Percentiles rank a stretch among this genome's conserved stretches.
Evolutionary conservation across 1,140 invertebrate species (phyloP).

Genomic region (Hylyphantes graminicola): DNA sequence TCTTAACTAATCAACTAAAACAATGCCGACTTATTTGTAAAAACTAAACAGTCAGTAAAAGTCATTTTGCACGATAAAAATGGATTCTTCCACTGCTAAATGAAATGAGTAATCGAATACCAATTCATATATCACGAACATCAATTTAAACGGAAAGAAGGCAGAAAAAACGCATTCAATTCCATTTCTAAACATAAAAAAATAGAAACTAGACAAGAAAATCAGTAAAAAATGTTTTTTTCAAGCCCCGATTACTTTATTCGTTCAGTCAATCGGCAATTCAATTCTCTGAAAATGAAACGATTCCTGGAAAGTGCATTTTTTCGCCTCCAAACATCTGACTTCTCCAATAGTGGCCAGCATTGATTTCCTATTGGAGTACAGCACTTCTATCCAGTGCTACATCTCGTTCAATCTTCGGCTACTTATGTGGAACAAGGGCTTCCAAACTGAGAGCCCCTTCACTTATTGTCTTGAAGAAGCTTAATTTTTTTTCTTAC

Average conservation of each 20-base stretch:
- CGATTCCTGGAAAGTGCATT: constrained; percentile 3
- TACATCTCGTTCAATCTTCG: constrained; percentile 15
- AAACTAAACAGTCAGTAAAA: no score
- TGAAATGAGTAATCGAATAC: no score
- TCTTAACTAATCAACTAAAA: no score
- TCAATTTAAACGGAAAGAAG: no score
- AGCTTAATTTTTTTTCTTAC: no score
- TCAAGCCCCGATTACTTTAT: constrained; percentile 20
- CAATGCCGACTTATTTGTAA: no score
- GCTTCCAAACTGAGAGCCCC: neutral
- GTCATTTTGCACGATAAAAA: no score
- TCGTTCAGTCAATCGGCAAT: constrained; percentile 35
- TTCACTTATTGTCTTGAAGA: no score
- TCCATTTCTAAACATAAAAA: no score
- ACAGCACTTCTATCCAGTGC: constrained; percentile 35
- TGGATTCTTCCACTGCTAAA: no score
- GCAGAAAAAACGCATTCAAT: no score
- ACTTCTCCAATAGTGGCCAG: constrained; percentile 18
- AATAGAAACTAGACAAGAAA: neutral
- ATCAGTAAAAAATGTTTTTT: constrained; percentile 1
- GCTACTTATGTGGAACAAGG: neutral
- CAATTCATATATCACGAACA: no score
- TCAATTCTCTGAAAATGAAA: constrained; percentile 53
- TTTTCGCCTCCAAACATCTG: neutral
- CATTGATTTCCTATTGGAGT: constrained; percentile 51